phyloP scores from a whole-genome alignment of 1,140 invertebrate genomes.

The Phymastichus coffea region DNA sequence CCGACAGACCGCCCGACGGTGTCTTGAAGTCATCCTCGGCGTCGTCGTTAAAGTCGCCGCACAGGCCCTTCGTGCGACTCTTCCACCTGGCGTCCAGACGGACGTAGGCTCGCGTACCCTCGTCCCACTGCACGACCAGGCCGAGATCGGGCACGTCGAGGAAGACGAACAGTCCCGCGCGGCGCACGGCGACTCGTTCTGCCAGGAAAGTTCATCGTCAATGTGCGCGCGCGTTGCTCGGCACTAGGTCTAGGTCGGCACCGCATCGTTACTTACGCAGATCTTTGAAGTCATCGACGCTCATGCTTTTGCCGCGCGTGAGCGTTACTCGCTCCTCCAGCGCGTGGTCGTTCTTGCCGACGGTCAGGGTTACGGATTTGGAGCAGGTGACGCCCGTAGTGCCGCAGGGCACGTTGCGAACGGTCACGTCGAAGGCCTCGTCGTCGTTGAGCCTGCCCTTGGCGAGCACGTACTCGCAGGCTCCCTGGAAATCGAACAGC shows the following conservation, averaged over 20 bases:
- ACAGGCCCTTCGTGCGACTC: slow-evolving; percentile 77
- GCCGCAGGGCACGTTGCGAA: slow-evolving; percentile 82
- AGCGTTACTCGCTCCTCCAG: slow-evolving; percentile 65
- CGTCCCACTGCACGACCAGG: slow-evolving; percentile 83
- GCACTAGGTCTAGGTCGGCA: neutral
- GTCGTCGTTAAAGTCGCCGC: slow-evolving; percentile 88
- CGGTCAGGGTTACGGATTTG: slow-evolving; percentile 72
- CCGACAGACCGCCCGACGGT: slow-evolving; percentile 72
- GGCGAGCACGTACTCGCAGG: slow-evolving; percentile 81
- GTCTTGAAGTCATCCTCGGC: slow-evolving; percentile 80
- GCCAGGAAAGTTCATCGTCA: neutral
- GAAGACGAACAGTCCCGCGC: slow-evolving; percentile 75
- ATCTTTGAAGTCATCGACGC: slow-evolving; percentile 32
- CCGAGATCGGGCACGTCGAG: slow-evolving; percentile 77
- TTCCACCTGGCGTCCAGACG: slow-evolving; percentile 75
- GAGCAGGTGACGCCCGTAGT: slow-evolving; percentile 84
- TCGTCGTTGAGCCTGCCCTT: slow-evolving; percentile 65
- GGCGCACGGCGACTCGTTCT: slow-evolving; percentile 56
- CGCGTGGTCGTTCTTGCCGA: slow-evolving; percentile 53
- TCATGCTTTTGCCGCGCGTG: slow-evolving; percentile 55
- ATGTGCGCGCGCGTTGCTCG: neutral
- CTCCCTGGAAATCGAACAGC: slow-evolving; percentile 84
- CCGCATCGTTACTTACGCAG: slow-evolving; percentile 1
- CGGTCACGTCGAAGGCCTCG: slow-evolving; percentile 70
- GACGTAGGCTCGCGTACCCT: slow-evolving; percentile 75